Percentiles rank a stretch among this genome's conserved stretches.
Evolutionary conservation across 2,797 vertebrate species (phyloP).

Genomic region (Rousettus madagascariensis): DNA sequence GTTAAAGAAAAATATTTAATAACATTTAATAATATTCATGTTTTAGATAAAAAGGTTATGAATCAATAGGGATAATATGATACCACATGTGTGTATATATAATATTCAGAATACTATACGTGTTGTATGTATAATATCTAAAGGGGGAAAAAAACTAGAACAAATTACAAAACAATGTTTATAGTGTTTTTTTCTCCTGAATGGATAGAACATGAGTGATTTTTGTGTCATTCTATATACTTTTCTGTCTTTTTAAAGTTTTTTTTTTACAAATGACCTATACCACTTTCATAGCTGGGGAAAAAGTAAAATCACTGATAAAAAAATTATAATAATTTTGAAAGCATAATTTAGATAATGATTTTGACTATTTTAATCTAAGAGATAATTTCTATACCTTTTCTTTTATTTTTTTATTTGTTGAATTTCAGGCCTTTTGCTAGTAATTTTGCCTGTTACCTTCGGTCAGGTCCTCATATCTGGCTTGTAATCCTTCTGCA

Average conservation of each 20-base stretch:
- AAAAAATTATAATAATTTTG: background rate
- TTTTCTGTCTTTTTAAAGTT: background rate
- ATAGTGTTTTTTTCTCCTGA: background rate
- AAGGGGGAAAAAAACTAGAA: background rate
- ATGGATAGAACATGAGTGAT: background rate
- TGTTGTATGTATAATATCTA: background rate
- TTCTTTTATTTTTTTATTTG: background rate
- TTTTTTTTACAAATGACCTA: background rate
- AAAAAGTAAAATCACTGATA: background rate
- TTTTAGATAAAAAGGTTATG: background rate
- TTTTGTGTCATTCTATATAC: background rate
- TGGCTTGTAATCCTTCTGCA: background rate
- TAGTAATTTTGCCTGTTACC: background rate
- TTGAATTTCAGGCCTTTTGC: background rate
- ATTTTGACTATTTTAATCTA: background rate
- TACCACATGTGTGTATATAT: background rate
- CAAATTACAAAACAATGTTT: background rate
- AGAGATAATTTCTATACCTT: background rate
- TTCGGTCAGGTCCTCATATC: background rate
- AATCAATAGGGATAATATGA: background rate
- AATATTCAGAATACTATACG: background rate
- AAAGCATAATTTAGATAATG: constrained; percentile 4
- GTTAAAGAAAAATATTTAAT: background rate
- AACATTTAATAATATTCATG: background rate
- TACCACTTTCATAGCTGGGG: background rate